phyloP scores from a whole-genome alignment of 2,888 invertebrate species.

The Brenthis hecate region DNA sequence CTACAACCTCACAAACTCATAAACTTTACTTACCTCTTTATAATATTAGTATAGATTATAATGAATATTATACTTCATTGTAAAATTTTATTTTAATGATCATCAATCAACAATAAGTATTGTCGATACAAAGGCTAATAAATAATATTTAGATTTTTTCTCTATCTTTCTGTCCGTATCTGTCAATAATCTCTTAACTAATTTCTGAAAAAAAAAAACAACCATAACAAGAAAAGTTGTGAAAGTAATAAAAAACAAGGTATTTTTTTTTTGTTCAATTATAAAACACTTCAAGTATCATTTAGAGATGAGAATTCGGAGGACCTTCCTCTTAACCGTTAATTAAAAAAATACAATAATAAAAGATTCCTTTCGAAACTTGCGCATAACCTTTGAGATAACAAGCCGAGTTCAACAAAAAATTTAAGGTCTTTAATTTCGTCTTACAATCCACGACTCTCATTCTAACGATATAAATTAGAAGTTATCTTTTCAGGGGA shows the following conservation, averaged over 20 bases:
- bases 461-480: conserved; percentile 22
- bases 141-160: too few relatives aligned
- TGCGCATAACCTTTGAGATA: conserved; percentile 13
- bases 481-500: conserved; percentile 18
- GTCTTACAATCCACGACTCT: conserved; percentile 16
- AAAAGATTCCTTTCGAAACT: conserved; percentile 5
- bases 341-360: conserved; percentile 19
- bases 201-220: background rate
- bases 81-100: too few relatives aligned
- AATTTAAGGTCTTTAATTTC: conserved; percentile 14
- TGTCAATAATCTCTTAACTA: too few relatives aligned
- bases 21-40: too few relatives aligned
- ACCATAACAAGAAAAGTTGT: background rate
- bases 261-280: conserved; percentile 2
- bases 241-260: background rate
- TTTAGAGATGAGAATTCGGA: conserved; percentile 2
- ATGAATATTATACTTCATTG: too few relatives aligned
- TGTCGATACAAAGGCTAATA: too few relatives aligned
- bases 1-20: too few relatives aligned
- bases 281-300: conserved; percentile 7
- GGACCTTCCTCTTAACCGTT: conserved; percentile 10
- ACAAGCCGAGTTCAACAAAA: conserved; percentile 16
- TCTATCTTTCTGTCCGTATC: too few relatives aligned
- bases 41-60: too few relatives aligned
- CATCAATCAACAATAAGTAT: too few relatives aligned